Evolutionary conservation across 2,113 vertebrate genomes (phyloP), one percentile per base, ranked within the genome.

Genomic region (Myanophis thanlyinensis): DNA sequence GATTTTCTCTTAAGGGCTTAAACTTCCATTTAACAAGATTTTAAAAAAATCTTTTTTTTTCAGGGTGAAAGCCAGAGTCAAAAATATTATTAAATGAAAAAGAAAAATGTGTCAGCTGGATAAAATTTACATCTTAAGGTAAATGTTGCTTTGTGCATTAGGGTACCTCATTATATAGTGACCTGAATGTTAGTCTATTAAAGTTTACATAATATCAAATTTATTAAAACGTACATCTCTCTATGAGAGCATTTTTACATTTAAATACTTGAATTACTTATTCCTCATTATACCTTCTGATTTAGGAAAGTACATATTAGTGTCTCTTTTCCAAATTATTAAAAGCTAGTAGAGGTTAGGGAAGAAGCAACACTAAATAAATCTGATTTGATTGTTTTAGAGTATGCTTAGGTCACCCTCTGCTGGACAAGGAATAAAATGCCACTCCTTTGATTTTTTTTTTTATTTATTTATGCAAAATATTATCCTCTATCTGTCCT

Each of bases 391-490:
- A 80, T n/a, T 40, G 11, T 59, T 96, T 97, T 95, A 52, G 89
- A 59, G 0, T 0, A n/a, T 94, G 25, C 93, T 4, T 85, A 87
- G 95, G 92, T 93, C 93, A 3, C 96, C 93, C 97, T 96, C 97
- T 97, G 92, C 96, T 96, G 97, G 95, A 15, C 1, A 80, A 3
- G 0, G 52, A 52, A 1, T 40, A 0, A 47, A 0, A 80, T 40
- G 15, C 15, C 6, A 40, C 15, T 8, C 67, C 35, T 80, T 80
- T 35, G 13, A 35, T 40, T 80, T 40, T 1, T 20, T 93, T 92
- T 27, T 95, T 85, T 52, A 3, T 0, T 5, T 0, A 18, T 0
- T 1, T 47, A 52, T 10, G 20, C 35, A 0, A 85, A 46, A 25
- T 8, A 0, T 12, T 11, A 0, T 5, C 40, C 6, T 35, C 47